These are phyloP conservation scores for Teleiodes luculella DNA, from an alignment of 2,888 invertebrate species.

Conservation along the genomic window DNA sequence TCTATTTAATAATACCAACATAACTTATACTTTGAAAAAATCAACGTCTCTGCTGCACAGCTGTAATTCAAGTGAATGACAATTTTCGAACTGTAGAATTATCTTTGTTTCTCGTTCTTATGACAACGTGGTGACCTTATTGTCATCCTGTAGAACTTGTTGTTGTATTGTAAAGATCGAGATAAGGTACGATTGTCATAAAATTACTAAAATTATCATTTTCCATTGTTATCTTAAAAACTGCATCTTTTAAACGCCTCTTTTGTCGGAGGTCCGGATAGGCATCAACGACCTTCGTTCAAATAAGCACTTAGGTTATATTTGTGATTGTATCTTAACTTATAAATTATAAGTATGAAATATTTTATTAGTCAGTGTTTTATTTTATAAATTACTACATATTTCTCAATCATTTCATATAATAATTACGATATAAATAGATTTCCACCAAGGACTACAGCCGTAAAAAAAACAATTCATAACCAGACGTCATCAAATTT, in stretches of 20 bases:
- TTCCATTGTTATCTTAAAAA: constrained; percentile 13
- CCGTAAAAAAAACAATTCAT: too few relatives aligned
- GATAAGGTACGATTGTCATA: constrained; percentile 15
- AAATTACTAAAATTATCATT: constrained; percentile 18
- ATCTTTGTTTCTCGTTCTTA: constrained; percentile 19
- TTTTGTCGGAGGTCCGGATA: constrained; percentile 1
- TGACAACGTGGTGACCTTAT: constrained; percentile 31
- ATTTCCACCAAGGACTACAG: too few relatives aligned
- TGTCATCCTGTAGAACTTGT: constrained; percentile 21
- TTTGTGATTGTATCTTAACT: neutral
- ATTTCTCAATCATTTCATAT: too few relatives aligned
- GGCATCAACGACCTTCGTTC: neutral
- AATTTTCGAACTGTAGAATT: constrained; percentile 4
- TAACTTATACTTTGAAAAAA: constrained; percentile 1
- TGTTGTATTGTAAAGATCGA: constrained; percentile 13
- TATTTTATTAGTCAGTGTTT: too few relatives aligned
- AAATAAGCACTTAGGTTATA: neutral
- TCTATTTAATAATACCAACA: constrained; percentile 17
- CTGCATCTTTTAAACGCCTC: constrained; percentile 1
- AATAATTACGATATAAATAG: too few relatives aligned
- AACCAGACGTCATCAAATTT: too few relatives aligned
- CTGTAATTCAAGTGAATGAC: neutral
- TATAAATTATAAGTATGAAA: too few relatives aligned
- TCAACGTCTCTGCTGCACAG: neutral
- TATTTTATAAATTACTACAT: too few relatives aligned